These are phyloP conservation scores for Dipodomys stephensi DNA, from an alignment of 2,113 vertebrate genomes.

Conservation along the genomic window DNA sequence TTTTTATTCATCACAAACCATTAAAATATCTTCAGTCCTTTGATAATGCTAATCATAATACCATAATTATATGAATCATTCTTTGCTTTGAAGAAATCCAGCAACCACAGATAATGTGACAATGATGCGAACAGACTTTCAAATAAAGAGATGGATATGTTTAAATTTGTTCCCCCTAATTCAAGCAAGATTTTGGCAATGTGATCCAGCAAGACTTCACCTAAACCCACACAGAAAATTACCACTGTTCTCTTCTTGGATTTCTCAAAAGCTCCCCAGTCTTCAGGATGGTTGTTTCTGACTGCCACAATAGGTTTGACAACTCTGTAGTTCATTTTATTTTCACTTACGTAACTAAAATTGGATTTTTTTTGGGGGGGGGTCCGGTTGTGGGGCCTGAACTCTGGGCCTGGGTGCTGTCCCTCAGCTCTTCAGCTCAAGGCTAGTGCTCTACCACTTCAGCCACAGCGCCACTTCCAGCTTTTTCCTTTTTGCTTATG, in stretches of 20 bases:
- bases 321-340: background rate
- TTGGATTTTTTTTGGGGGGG: background rate
- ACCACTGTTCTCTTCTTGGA: background rate
- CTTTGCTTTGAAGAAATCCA: constrained; percentile 82
- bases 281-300: fast-evolving
- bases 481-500: too few relatives aligned
- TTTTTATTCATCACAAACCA: constrained; percentile 76
- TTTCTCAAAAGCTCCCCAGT: background rate
- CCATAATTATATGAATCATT: constrained; percentile 83
- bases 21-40: constrained; percentile 78
- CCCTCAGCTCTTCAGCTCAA: too few relatives aligned
- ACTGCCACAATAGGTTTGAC: background rate
- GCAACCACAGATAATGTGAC: constrained; percentile 73
- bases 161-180: constrained; percentile 63
- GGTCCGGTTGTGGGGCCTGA: too few relatives aligned
- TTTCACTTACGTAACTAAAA: background rate
- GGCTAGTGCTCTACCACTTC: too few relatives aligned
- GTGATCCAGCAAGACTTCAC: background rate
- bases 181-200: constrained; percentile 56
- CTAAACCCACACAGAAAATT: background rate
- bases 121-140: constrained; percentile 71
- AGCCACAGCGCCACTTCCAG: too few relatives aligned
- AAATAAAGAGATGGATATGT: constrained; percentile 69
- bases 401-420: too few relatives aligned
- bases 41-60: constrained; percentile 82